Conservation (phyloP, 2,888 invertebrate species). For the Axea sp. region DNA sequence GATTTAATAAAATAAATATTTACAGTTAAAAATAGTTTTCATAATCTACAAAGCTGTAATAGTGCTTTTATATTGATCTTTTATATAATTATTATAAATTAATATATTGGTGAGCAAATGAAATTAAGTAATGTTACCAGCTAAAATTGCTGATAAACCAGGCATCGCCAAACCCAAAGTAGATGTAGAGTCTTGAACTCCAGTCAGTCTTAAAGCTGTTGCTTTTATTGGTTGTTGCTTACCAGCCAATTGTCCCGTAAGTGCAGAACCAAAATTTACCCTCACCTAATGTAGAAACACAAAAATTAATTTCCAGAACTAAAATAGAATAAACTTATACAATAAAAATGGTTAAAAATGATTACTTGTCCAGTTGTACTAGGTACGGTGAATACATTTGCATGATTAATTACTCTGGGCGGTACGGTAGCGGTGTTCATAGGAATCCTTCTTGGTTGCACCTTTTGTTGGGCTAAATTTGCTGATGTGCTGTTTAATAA, state of each 20-base stretch:
- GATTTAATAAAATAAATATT: constrained; percentile 1
- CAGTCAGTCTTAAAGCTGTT: constrained; percentile 79
- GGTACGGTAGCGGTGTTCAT: constrained; percentile 75
- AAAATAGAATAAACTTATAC: neutral
- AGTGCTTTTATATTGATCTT: too few species aligned
- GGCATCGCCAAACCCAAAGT: constrained; percentile 82
- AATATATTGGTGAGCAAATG: too few species aligned
- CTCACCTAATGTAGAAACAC: constrained; percentile 69
- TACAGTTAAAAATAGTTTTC: neutral
- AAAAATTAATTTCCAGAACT: neutral
- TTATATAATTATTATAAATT: too few species aligned
- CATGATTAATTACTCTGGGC: constrained; percentile 75
- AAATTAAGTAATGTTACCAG: constrained; percentile 73
- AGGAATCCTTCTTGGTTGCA: constrained; percentile 75
- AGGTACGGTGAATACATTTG: constrained; percentile 77
- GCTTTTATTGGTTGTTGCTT: constrained; percentile 80
- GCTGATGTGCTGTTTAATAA: constrained; percentile 89
- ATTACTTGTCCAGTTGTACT: constrained; percentile 76
- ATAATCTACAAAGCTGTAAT: neutral
- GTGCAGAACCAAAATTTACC: constrained; percentile 76
- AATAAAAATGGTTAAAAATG: neutral
- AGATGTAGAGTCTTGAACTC: constrained; percentile 78
- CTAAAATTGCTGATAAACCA: constrained; percentile 82
- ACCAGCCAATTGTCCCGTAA: constrained; percentile 74
- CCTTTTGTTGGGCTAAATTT: constrained; percentile 78